Evolutionary conservation across 2,888 invertebrate species (phyloP).

Genomic region (Ametastegia equiseti): DNA sequence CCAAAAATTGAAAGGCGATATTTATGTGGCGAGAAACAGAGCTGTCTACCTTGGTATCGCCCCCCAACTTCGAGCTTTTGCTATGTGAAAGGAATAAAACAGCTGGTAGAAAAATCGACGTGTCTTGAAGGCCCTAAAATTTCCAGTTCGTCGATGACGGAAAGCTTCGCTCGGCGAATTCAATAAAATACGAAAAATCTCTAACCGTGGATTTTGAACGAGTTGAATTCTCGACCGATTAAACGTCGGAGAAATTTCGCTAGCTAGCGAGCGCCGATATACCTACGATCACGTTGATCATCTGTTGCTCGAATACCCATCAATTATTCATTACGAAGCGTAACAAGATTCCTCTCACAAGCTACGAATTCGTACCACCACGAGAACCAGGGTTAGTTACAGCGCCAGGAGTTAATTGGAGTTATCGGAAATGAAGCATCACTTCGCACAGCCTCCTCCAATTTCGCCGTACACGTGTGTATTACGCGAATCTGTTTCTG

Average conservation of each 20-base stretch:
- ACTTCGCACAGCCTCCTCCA: not conserved
- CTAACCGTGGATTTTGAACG: not conserved
- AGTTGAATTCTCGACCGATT: not conserved
- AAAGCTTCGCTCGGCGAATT: not conserved
- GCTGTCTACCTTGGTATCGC: not conserved
- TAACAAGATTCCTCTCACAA: conserved; percentile 41
- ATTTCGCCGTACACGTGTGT: conserved; percentile 6
- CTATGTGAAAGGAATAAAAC: not conserved
- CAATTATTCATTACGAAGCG: conserved; percentile 39
- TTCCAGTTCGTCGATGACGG: not conserved
- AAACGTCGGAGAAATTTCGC: not conserved
- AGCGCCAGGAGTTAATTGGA: conserved; percentile 40
- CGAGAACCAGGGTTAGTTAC: conserved; percentile 21
- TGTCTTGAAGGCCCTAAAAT: not conserved
- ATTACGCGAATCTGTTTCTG: conserved; percentile 30
- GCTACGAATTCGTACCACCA: conserved; percentile 18
- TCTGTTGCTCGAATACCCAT: conserved; percentile 40
- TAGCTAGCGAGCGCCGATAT: not conserved
- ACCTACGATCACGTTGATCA: conserved; percentile 2
- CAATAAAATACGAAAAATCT: not conserved
- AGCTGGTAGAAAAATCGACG: not conserved
- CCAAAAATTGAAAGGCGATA: not conserved
- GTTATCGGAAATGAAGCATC: conserved; percentile 46
- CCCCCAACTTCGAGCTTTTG: not conserved
- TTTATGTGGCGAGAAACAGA: not conserved